These are phyloP conservation scores for Daphoenositta chrysoptera DNA, from an alignment of 2,113 vertebrate genomes.

Conservation along the genomic window DNA sequence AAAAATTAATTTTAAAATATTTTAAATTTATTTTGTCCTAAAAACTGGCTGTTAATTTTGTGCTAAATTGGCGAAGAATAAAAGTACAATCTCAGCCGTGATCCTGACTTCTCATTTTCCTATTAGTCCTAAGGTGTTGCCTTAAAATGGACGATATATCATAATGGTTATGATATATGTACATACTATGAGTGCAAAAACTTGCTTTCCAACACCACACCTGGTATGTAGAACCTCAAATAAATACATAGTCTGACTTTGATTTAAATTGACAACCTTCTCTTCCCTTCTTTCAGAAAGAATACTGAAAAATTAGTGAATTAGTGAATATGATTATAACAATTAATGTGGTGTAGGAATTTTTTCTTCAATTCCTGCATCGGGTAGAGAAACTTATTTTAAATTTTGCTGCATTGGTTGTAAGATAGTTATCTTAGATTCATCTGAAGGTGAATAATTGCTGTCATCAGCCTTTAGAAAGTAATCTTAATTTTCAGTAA, in stretches of 20 bases:
- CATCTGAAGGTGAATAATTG: background rate
- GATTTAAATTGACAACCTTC: background rate
- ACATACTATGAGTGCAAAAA: background rate
- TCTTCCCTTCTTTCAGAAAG: background rate
- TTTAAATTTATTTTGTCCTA: background rate
- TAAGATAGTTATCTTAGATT: background rate
- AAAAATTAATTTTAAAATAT: background rate
- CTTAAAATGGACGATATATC: background rate
- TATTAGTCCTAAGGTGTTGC: background rate
- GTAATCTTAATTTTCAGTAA: background rate
- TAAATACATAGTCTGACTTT: background rate
- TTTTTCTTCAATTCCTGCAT: background rate
- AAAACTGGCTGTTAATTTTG: background rate
- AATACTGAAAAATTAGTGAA: background rate
- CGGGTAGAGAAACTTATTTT: background rate
- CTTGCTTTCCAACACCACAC: background rate
- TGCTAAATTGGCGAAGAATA: background rate
- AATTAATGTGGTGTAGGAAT: background rate
- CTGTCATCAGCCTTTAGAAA: background rate
- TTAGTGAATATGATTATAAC: background rate
- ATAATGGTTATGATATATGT: background rate
- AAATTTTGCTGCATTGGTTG: background rate
- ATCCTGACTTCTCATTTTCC: background rate
- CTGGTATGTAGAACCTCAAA: background rate
- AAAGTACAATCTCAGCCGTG: background rate